Base-by-base conservation (phyloP, 2,888 invertebrate species). In the Microdon myrmicae region DNA sequence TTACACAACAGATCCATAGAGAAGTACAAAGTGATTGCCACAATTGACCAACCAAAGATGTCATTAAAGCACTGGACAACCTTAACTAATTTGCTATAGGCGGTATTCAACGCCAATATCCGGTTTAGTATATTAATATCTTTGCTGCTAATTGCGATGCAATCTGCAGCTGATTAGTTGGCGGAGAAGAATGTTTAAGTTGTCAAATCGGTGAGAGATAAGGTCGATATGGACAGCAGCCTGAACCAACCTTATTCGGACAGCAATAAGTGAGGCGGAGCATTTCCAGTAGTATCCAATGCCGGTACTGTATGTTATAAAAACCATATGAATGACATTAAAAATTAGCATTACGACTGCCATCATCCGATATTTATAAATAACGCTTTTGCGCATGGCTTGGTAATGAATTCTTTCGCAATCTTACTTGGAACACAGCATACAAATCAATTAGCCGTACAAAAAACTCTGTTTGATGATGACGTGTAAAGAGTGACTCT, bases 21-120 rank as follows among this genome's bases (percentile, higher is more conserved):
- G 8, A 20, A 60, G 14, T 48, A 48, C 2, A 54, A 3, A 2
- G 37, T 9, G 2, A 43, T 2, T 1, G 19, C n/a, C 1, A 60
- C 10, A 13, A 38, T 43, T 6, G 60, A 54, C 43, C 41, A 60
- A 3, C 54, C 60, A 28, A 54, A 54, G 4, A 12, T 26, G 3
- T 48, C 54, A 9, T 60, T 60, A 0, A 47, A 20, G 5, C 31
- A 37, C 2, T n/a, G 2, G 3, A 60, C 43, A n/a, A 38, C 8
- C 16, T 60, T 48, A 9, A 25, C 22, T 3, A 60, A 8, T 19
- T 43, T 41, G 1, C 26, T 19, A 20, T 60, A 34, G 4, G 38
- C 4, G 0, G 8, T 9, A 17, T 54, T 60, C 3, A 60, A 14
- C 1, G 26, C 14, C n/a, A 16, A 14, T 22, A 60, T 32, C 22